Base-by-base conservation (phyloP, 2,797 vertebrate species). In the Sebastes vulpes region DNA sequence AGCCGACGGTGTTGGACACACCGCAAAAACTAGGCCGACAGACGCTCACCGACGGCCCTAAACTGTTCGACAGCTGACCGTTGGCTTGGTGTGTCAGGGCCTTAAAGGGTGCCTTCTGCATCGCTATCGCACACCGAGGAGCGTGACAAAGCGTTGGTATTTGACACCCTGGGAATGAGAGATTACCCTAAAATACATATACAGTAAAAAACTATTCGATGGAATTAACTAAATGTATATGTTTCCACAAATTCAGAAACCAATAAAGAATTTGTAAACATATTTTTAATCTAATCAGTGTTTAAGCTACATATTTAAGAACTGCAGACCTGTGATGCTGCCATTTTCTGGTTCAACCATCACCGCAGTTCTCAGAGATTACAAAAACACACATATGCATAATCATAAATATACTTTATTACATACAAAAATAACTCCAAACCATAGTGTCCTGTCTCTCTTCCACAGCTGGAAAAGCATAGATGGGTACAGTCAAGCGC, bases 381-480 rank as follows among this genome's bases (percentile, higher is more conserved):
- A 68, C 63, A 79, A 74, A 75, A 72, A 81, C 54, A 74, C 59
- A 74, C 4, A 65, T 26, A 65, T 23, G 18, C 6, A 57, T 42
- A 38, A 57, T 72, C 10, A 59, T 63, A 59, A 59, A 67, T 72
- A 68, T 26, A 52, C 48, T 75, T 74, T 28, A 66, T 77, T 60
- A 35, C 14, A 23, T 31, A 57, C 6, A 2, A 25, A 59, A 57
- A 50, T 54, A 35, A 38, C 11, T 6, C 29, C 58, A 71, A 71
- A 53, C 59, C 54, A 57, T 35, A 52, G 21, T 6, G 35, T 71
- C 6, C 48, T 57, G 53, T 80, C 21, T 72, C 28, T 75, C 35
- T 52, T 58, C 69, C 65, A 75, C 79, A 81, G 65, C 73, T 89
- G 74, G 60, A 78, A 84, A 82, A 77, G 25, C 20, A 72, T 58